Evolutionary conservation across 2,888 invertebrate species (phyloP).

Genomic region (Cybosia mesomella): DNA sequence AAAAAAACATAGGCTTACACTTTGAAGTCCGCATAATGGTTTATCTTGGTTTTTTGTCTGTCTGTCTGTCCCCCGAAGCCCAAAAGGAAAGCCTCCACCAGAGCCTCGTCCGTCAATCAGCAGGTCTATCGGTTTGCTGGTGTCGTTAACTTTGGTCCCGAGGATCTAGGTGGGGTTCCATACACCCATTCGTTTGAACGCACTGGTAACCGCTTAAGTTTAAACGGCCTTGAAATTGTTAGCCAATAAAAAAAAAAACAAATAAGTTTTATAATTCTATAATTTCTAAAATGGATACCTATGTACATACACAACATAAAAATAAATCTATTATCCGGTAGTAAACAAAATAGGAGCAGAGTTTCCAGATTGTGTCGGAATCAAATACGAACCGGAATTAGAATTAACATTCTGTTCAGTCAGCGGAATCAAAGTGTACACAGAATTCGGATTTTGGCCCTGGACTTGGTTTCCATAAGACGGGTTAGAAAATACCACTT

Average conservation of each 20-base stretch:
- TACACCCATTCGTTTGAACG: too few species aligned
- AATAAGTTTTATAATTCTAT: neutral
- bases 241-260: neutral
- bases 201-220: too few species aligned
- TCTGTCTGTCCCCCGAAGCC: too few species aligned
- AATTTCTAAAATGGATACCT: neutral
- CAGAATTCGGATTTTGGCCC: constrained; percentile 35
- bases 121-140: too few species aligned
- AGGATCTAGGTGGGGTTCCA: too few species aligned
- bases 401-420: constrained; percentile 31
- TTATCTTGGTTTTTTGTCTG: too few species aligned
- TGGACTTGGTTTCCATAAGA: constrained; percentile 27
- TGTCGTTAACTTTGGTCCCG: too few species aligned
- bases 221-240: too few species aligned
- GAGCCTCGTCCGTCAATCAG: too few species aligned
- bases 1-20: too few species aligned
- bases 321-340: neutral
- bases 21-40: too few species aligned
- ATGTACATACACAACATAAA: neutral
- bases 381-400: constrained; percentile 32
- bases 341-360: constrained; percentile 30
- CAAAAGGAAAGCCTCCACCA: too few species aligned
- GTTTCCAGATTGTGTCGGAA: constrained; percentile 33
- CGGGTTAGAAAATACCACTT: constrained; percentile 31
- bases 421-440: constrained; percentile 59